A percentile compares a stretch with the other conserved stretches of the same genome.
Evolutionary conservation across 2,888 invertebrate species (phyloP).

Genomic region (Calephelis perditalis): DNA sequence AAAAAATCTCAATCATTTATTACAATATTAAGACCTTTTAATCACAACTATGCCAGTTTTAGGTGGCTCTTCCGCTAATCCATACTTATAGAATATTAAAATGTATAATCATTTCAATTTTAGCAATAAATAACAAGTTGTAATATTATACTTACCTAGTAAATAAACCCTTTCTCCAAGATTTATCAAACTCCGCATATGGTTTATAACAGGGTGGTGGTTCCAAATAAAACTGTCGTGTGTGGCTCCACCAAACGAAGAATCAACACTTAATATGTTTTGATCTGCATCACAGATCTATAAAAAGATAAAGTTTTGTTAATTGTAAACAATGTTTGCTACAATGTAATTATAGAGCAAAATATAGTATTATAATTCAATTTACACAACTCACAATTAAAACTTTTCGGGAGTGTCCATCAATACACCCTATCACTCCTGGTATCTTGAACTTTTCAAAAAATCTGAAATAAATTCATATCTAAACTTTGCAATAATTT

Average conservation of each 20-base stretch:
- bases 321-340: too few species aligned
- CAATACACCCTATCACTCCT: not conserved
- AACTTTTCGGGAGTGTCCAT: conserved; percentile 4
- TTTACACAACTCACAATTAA: not conserved
- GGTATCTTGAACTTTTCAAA: not conserved
- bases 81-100: too few species aligned
- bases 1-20: too few species aligned
- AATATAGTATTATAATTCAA: not conserved
- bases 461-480: conserved; percentile 1
- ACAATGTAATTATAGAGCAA: too few species aligned
- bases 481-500: not conserved
- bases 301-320: not conserved
- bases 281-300: conserved; percentile 1
- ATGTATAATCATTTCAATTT: not conserved
- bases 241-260: not conserved
- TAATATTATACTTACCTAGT: not conserved
- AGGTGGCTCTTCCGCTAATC: too few species aligned
- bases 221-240: conserved; percentile 3
- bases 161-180: not conserved
- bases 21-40: too few species aligned
- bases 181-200: not conserved
- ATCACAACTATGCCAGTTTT: too few species aligned
- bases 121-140: too few species aligned
- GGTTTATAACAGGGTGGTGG: not conserved
- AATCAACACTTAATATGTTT: not conserved